A percentile compares a stretch with the other conserved stretches of the same genome.
These are phyloP conservation scores for Odontamblyopus lacepedii DNA, from an alignment of 2,797 vertebrate genomes.

Conservation along the genomic window DNA sequence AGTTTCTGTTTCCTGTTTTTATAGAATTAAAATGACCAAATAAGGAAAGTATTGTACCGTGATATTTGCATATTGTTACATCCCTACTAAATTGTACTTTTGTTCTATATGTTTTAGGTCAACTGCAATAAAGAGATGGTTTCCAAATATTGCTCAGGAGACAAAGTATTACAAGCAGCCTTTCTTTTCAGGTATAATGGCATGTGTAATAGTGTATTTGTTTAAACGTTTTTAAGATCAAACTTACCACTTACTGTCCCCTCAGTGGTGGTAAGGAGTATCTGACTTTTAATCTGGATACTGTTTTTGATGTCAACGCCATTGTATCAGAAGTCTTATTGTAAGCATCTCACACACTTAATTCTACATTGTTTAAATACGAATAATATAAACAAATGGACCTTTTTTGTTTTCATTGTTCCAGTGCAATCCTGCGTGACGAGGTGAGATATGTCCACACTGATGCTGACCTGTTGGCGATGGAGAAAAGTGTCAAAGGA, in stretches of 20 bases:
- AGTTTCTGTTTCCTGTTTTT: no score
- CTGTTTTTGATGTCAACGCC: conserved; percentile 89
- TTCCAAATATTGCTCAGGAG: conserved; percentile 82
- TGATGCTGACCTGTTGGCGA: conserved; percentile 77
- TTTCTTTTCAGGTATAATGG: conserved; percentile 88
- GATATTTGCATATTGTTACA: no score
- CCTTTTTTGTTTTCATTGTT: not conserved
- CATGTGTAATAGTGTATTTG: not conserved
- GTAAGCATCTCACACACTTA: conserved; percentile 78
- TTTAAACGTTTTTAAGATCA: not conserved
- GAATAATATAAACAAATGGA: not conserved
- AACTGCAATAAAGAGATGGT: conserved; percentile 81
- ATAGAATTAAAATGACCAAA: no score
- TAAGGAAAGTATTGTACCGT: no score
- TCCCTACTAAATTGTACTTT: no score
- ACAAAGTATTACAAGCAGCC: conserved; percentile 75
- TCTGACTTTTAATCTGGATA: conserved; percentile 86
- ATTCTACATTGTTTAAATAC: no score
- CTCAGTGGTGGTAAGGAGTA: conserved; percentile 83
- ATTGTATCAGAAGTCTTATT: conserved; percentile 91
- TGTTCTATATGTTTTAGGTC: conserved; percentile 71
- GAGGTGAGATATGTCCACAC: conserved; percentile 90
- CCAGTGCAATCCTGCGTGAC: conserved; percentile 89
- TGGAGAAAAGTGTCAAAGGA: conserved; percentile 83
- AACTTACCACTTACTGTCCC: not conserved